These are phyloP conservation scores for Cerceris rybyensis DNA, from an alignment of 2,888 invertebrate genomes.

Conservation along the genomic window DNA sequence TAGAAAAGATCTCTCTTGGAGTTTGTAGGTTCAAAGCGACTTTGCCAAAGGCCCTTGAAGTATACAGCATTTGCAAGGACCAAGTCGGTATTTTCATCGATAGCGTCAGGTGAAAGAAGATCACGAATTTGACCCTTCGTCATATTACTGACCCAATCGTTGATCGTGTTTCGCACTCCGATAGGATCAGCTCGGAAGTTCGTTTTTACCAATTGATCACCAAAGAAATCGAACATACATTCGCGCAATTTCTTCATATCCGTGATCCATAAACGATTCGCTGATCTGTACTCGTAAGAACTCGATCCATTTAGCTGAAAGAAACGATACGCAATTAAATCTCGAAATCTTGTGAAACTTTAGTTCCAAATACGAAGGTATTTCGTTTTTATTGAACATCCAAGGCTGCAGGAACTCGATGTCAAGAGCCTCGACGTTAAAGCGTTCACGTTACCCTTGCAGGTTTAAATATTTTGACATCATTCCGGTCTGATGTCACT, in stretches of 20 bases:
- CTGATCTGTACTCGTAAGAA: constrained; percentile 88
- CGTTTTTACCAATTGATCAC: constrained; percentile 85
- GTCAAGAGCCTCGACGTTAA: constrained; percentile 3
- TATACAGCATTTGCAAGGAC: constrained; percentile 94
- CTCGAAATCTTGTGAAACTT: no score
- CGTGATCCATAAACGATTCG: constrained; percentile 90
- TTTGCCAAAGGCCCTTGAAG: constrained; percentile 94
- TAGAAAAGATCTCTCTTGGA: constrained; percentile 91
- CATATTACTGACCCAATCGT: constrained; percentile 89
- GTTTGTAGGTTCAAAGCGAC: constrained; percentile 87
- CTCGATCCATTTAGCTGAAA: constrained; percentile 81
- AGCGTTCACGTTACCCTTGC: neutral
- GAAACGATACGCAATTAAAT: neutral
- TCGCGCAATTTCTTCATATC: constrained; percentile 84
- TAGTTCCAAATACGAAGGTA: no score
- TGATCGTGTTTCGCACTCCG: constrained; percentile 86
- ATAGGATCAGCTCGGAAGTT: constrained; percentile 87
- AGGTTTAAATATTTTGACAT: constrained; percentile 3
- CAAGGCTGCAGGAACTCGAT: neutral
- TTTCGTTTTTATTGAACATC: neutral
- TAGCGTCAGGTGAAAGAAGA: constrained; percentile 86
- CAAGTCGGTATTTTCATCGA: constrained; percentile 86
- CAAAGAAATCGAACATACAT: constrained; percentile 87
- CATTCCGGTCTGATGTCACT: constrained; percentile 14
- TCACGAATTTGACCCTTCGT: constrained; percentile 91